Base-by-base conservation (phyloP, 2,888 invertebrate species). In the Drosophila siamana region DNA sequence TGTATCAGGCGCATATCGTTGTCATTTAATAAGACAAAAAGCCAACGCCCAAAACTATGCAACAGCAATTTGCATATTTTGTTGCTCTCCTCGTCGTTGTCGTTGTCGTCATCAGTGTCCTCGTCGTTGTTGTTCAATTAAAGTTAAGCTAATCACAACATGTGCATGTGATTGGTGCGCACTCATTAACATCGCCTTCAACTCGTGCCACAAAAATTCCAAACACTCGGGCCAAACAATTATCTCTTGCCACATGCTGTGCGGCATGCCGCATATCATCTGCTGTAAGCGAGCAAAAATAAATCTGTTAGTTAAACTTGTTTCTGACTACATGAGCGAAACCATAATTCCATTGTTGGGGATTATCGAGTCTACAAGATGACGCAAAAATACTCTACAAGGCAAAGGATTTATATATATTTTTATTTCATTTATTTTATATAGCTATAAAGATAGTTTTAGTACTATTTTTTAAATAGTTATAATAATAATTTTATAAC, bases 181-280 rank as follows among this genome's bases (percentile, higher is more conserved):
- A 38, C 66, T 67, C 68, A 87, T 87, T 85, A 69, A 74, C 69
- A 68, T 59, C 67, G 43, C 69, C 81, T 71, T 85, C 50, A 56
- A 65, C 66, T 41, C 56, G 24, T 22, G 41, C 78, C 81, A 38
- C 66, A 70, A 67, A 73, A 51, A 66, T 69, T 63, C 62, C 71
- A 63, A 51, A 24, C 46, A 79, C 13, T 19, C 16, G 55, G 15
- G n/a, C 1, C 69, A 70, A 81, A 81, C 81, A 81, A 74, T 85
- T 86, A 78, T 64, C 70, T 77, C 63, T 36, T 38, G 24, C 16
- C 15, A 30, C 48, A 16, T 54, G 33, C 33, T 65, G 50, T 74
- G 74, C 56, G 74, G 74, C 74, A 59, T 69, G 72, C 67, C 69
- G 66, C 69, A 63, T 66, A 81, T 68, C 71, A 74, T 54, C 50